Conservation (phyloP, 2,797 vertebrate species). For the Garrulus glandarius region DNA sequence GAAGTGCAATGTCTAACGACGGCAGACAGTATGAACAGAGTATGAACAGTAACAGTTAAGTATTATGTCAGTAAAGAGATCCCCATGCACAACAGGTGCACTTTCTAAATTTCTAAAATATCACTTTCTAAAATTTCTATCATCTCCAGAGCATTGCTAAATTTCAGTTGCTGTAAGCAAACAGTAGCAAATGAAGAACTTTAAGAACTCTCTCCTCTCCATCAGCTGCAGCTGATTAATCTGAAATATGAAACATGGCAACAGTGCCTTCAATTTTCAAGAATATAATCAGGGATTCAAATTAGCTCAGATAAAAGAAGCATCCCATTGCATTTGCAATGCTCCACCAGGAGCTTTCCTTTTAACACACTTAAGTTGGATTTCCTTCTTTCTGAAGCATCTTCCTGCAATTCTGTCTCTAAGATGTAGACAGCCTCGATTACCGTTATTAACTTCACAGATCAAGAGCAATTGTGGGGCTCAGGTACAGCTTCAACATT, state of each 20-base stretch:
- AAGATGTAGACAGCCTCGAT: background rate
- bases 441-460: background rate
- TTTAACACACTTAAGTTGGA: background rate
- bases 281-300: background rate
- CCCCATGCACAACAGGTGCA: background rate
- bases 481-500: background rate
- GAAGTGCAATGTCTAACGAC: background rate
- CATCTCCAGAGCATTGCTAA: background rate
- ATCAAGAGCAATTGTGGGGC: background rate
- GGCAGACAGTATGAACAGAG: fast-evolving
- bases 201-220: background rate
- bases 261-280: background rate
- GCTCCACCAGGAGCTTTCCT: background rate
- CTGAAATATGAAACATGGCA: background rate
- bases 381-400: background rate
- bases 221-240: background rate
- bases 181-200: background rate
- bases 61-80: background rate
- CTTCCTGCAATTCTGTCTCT: background rate
- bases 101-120: no score
- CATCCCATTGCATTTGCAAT: background rate
- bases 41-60: background rate
- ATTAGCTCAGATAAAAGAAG: background rate
- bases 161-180: background rate
- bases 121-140: background rate